Evolutionary conservation across 2,888 invertebrate species (phyloP), one percentile per base, ranked within the genome.

Genomic region (Ernsta delagoae): DNA sequence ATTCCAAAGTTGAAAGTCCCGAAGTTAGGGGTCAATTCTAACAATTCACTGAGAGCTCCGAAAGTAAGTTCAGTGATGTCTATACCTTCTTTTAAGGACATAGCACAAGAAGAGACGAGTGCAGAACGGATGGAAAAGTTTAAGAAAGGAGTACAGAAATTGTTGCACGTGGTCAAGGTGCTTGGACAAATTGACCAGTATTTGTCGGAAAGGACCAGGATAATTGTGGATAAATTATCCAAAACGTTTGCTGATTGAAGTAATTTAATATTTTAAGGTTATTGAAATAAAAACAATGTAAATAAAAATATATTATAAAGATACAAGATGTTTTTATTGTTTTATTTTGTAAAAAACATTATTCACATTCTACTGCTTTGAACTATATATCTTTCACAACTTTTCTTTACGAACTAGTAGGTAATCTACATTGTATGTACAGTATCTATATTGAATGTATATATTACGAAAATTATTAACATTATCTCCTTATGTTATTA

Each of bases 71-170:
- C 83, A 1, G 74, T 31, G 31, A 31, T 86, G 80, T 70, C 71
- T 6, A 76, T 86, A 57, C 70, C 79, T 8, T 73, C 77, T 0
- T 75, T 83, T 8, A 84, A 82, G 71, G 80, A 79, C 67, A 65
- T 73, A 3, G 72, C 74, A 6, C 82, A 84, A 69, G 87, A 88
- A 67, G 87, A 87, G 63, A 82, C 88, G 3, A 92, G 92, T 70
- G 90, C 86, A 1, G 93, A 92, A 71, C 80, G 79, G 69, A 86
- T 92, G 87, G 90, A 90, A 70, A 86, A 80, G 59, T 88, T 93
- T 70, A 92, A 91, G 75, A 93, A 90, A 72, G 91, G 89, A 0
- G 83, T 93, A 0, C 88, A 90, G 74, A 92, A 90, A 75, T 84
- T 93, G 88, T 72, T 92, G 4, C 87, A 89, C 50, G 83, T 91